A percentile compares a stretch with the other conserved stretches of the same genome.
Evolutionary conservation across 2,888 invertebrate genomes (phyloP).

Genomic region (Sphaerophoria rueppellii): DNA sequence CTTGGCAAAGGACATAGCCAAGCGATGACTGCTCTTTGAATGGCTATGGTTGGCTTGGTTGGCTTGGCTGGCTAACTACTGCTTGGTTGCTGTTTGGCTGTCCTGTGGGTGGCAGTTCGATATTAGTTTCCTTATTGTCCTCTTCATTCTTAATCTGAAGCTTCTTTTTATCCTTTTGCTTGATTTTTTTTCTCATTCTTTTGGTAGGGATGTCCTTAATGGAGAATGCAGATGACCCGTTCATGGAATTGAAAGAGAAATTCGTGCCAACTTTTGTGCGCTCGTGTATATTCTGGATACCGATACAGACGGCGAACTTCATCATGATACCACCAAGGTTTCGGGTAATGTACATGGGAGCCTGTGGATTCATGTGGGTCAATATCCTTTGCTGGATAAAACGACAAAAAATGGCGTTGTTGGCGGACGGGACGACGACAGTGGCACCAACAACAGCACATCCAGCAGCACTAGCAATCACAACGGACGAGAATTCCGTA

Average conservation of each 20-base stretch:
- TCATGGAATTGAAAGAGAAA: slow-evolving; percentile 88
- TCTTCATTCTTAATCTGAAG: slow-evolving; percentile 51
- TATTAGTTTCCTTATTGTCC: slow-evolving; percentile 49
- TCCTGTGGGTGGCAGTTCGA: slow-evolving; percentile 61
- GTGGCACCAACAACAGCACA: background rate
- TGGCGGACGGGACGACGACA: slow-evolving; percentile 9
- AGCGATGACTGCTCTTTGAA: slow-evolving; percentile 20
- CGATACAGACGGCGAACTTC: slow-evolving; percentile 91
- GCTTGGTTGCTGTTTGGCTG: background rate
- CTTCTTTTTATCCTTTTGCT: slow-evolving; percentile 16
- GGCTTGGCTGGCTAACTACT: background rate
- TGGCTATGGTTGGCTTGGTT: background rate
- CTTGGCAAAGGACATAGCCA: slow-evolving; percentile 54
- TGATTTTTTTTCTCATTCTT: slow-evolving; percentile 33
- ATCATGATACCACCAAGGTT: slow-evolving; percentile 87
- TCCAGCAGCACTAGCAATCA: background rate
- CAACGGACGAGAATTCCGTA: slow-evolving; percentile 28
- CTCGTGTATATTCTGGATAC: slow-evolving; percentile 93
- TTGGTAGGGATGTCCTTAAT: slow-evolving; percentile 88
- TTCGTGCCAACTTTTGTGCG: slow-evolving; percentile 88
- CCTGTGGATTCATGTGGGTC: slow-evolving; percentile 91
- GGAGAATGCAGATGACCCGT: slow-evolving; percentile 87
- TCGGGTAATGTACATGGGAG: slow-evolving; percentile 90
- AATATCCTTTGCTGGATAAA: slow-evolving; percentile 93
- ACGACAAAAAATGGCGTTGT: slow-evolving; percentile 81